These are phyloP conservation scores for Enteromius trimaculatus DNA, from an alignment of 2,797 vertebrate genomes.

Conservation along the genomic window DNA sequence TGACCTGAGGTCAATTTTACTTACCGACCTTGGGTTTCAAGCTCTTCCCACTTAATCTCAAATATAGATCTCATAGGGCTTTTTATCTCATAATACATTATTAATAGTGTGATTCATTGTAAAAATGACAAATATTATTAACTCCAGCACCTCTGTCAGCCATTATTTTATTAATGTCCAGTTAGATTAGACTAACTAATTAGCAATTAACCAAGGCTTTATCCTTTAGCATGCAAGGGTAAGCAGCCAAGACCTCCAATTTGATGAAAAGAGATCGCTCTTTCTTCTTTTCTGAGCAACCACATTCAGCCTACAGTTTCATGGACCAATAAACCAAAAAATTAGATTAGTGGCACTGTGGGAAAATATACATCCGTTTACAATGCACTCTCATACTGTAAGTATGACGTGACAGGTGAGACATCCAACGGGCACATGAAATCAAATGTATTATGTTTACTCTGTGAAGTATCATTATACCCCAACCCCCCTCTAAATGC, in stretches of 20 bases:
- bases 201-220: conserved; percentile 61
- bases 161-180: conserved; percentile 63
- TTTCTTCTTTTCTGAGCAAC: conserved; percentile 61
- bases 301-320: conserved; percentile 55
- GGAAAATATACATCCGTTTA: conserved; percentile 61
- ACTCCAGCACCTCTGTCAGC: conserved; percentile 68
- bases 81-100: conserved; percentile 22
- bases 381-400: conserved; percentile 18
- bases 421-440: conserved; percentile 12
- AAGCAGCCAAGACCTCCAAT: conserved; percentile 65
- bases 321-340: conserved; percentile 58
- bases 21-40: conserved; percentile 1
- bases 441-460: not conserved
- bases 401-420: conserved; percentile 11
- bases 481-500: not conserved
- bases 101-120: conserved; percentile 40
- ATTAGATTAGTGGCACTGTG: conserved; percentile 67
- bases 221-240: conserved; percentile 66
- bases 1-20: not conserved
- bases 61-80: conserved; percentile 10
- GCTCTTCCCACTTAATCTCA: conserved; percentile 4
- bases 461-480: conserved; percentile 8
- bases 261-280: conserved; percentile 67
- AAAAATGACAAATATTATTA: conserved; percentile 68
- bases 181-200: conserved; percentile 62